phyloP scores from a whole-genome alignment of 2,113 vertebrate species.

The Myotis davidii region DNA sequence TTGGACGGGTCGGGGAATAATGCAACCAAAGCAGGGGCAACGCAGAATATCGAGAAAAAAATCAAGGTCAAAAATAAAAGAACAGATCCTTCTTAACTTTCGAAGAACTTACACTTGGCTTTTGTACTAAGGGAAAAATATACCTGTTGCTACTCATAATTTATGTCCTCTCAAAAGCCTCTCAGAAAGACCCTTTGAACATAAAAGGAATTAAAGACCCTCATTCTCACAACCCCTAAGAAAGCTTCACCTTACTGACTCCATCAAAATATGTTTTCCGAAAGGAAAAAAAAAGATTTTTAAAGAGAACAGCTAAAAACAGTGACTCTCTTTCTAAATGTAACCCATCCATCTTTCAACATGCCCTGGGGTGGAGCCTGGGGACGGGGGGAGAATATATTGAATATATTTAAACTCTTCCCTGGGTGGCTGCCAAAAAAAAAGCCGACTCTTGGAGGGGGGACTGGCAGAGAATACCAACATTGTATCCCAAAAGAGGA shows the following conservation, averaged over 20 bases:
- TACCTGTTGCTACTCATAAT: conserved; percentile 84
- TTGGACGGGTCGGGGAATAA: conserved; percentile 92
- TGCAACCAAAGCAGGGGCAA: conserved; percentile 92
- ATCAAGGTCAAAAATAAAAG: conserved; percentile 88
- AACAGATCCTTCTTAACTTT: conserved; percentile 83
- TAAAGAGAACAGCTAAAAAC: conserved; percentile 59
- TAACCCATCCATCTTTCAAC: conserved; percentile 61
- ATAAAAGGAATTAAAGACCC: conserved; percentile 75
- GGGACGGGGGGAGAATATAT: conserved; percentile 13
- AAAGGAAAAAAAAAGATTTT: conserved; percentile 35
- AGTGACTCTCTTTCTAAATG: conserved; percentile 67
- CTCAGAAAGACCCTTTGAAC: conserved; percentile 72
- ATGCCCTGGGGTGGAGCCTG: conserved; percentile 34
- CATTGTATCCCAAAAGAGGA: conserved; percentile 84
- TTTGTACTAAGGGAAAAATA: conserved; percentile 79
- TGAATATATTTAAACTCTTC: conserved; percentile 72
- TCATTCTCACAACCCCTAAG: conserved; percentile 56
- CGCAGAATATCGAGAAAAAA: conserved; percentile 85
- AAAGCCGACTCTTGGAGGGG: conserved; percentile 67
- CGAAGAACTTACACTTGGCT: conserved; percentile 85
- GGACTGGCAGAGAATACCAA: conserved; percentile 81
- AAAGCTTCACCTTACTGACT: conserved; percentile 75
- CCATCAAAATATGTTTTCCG: conserved; percentile 54
- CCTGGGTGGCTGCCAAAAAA: conserved; percentile 71
- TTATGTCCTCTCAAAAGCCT: conserved; percentile 72